A percentile compares a stretch with the other conserved stretches of the same genome.
phyloP scores from a whole-genome alignment of 2,888 invertebrate genomes.

The Oxycera nigricornis region DNA sequence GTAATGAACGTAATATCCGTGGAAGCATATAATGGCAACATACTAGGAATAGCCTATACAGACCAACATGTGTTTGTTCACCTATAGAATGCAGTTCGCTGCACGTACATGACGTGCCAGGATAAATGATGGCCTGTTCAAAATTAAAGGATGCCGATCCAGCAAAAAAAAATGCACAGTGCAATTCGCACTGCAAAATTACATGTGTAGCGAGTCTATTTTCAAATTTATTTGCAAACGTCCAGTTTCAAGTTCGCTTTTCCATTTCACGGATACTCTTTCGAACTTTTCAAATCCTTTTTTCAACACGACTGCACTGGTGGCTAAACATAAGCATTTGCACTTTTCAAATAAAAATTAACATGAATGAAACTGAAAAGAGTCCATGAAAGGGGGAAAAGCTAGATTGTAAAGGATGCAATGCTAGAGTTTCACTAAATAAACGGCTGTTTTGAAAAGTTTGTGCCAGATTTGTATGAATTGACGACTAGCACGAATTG shows the following conservation, averaged over 20 bases:
- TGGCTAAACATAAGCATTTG: neutral
- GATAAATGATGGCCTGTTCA: neutral
- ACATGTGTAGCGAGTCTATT: slow-evolving; percentile 15
- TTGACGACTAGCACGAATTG: too few species aligned
- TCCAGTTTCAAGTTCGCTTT: neutral
- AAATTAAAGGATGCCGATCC: slow-evolving; percentile 17
- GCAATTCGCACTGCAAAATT: neutral
- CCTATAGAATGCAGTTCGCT: neutral
- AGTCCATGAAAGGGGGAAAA: neutral
- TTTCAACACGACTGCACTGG: neutral
- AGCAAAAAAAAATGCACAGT: slow-evolving; percentile 3
- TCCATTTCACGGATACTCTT: neutral
- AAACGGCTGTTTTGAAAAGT: too few species aligned
- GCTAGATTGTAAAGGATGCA: neutral
- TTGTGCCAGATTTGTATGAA: too few species aligned
- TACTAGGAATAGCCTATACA: neutral
- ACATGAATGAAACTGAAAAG: neutral
- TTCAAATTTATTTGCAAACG: slow-evolving; percentile 20
- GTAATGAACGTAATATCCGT: neutral
- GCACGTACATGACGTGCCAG: neutral
- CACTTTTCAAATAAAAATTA: slow-evolving; percentile 1
- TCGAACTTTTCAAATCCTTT: neutral
- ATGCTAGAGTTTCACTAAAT: too few species aligned
- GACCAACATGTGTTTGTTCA: neutral
- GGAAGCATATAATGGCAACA: neutral